Evolutionary conservation across 2,113 vertebrate genomes (phyloP).

Genomic region (Helogale parvula): DNA sequence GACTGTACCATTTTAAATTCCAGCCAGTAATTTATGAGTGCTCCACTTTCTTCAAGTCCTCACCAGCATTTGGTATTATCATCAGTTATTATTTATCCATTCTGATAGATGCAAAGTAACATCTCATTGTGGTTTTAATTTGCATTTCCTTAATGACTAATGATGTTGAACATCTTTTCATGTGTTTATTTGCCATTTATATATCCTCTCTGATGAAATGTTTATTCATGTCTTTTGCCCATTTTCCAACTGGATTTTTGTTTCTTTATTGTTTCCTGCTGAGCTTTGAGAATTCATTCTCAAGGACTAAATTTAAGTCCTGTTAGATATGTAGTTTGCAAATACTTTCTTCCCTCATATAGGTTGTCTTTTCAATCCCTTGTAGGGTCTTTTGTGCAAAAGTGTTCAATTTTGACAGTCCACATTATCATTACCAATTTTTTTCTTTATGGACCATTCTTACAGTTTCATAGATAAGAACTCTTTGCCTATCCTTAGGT

Average conservation of each 20-base stretch:
- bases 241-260: not conserved
- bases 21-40: not conserved
- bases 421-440: not conserved
- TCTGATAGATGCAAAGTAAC: not conserved
- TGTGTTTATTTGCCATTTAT: not conserved
- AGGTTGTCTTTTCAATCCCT: not conserved
- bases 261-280: not conserved
- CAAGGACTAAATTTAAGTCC: not conserved
- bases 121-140: slow-evolving; percentile 4
- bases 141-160: slow-evolving; percentile 1
- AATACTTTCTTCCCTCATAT: not conserved
- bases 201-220: not conserved
- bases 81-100: not conserved
- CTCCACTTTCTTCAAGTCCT: not conserved
- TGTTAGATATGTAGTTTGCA: not conserved
- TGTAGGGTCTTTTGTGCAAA: not conserved
- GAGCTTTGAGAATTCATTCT: slow-evolving; percentile 34
- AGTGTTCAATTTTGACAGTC: not conserved
- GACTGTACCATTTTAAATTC: not conserved
- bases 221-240: not conserved
- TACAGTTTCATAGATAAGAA: not conserved
- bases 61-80: not conserved
- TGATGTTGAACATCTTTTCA: slow-evolving; percentile 11
- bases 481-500: not conserved
- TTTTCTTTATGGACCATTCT: not conserved